A percentile compares a stretch with the other conserved stretches of the same genome.
Conservation (phyloP, 2,888 invertebrate genomes). For the Osedax frankpressi region DNA sequence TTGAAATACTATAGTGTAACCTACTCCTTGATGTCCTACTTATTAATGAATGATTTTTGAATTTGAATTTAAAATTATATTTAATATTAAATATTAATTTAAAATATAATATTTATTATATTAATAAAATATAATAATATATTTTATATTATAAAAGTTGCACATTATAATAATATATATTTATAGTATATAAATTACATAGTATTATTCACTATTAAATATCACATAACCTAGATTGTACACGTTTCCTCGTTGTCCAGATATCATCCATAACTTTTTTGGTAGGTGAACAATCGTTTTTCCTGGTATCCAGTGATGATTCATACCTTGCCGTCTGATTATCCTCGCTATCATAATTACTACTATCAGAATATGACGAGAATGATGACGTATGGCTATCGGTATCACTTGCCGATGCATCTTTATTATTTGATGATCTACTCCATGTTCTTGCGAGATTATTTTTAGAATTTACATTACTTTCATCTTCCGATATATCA, state of each 20-base stretch:
- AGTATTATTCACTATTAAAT: background rate
- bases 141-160: background rate
- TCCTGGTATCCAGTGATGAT: background rate
- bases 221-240: background rate
- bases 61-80: too few relatives aligned
- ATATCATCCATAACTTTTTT: background rate
- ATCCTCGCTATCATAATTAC: background rate
- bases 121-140: too few relatives aligned
- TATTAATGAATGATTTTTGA: too few relatives aligned
- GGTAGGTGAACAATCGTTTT: background rate
- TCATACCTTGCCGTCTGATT: background rate
- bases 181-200: background rate
- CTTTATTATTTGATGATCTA: background rate
- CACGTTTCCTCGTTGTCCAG: background rate
- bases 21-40: too few relatives aligned
- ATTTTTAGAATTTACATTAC: background rate
- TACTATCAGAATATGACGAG: background rate
- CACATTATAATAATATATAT: background rate
- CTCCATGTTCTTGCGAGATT: background rate
- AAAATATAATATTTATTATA: background rate
- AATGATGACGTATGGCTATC: background rate
- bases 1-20: too few relatives aligned
- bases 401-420: background rate
- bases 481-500: background rate
- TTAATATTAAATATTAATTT: background rate